phyloP scores from a whole-genome alignment of 2,888 invertebrate species.

The Endotricha flammealis region DNA sequence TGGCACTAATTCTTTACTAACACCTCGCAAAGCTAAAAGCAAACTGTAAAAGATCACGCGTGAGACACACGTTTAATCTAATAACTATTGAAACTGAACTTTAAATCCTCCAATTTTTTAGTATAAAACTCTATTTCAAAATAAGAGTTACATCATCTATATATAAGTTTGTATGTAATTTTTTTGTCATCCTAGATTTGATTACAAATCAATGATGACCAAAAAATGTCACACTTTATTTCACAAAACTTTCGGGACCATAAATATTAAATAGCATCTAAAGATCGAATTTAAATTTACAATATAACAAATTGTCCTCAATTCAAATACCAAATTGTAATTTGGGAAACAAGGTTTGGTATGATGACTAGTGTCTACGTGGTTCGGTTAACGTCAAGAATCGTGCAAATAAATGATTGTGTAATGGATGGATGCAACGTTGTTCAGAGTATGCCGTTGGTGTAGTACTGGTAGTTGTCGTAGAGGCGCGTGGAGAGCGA shows the following conservation, averaged over 20 bases:
- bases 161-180: background rate
- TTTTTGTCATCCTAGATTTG: too few relatives aligned
- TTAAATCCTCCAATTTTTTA: too few relatives aligned
- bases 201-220: too few relatives aligned
- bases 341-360: constrained; percentile 5
- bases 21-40: constrained; percentile 25
- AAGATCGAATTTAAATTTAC: background rate
- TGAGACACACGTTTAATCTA: too few relatives aligned
- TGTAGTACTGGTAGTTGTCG: constrained; percentile 99
- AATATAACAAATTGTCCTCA: background rate
- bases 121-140: too few relatives aligned
- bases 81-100: too few relatives aligned
- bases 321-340: background rate
- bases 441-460: constrained; percentile 96
- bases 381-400: too few relatives aligned
- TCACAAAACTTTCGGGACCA: background rate
- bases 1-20: constrained; percentile 54
- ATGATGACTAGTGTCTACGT: constrained; percentile 7
- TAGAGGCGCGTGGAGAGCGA: constrained; percentile 98
- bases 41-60: constrained; percentile 7
- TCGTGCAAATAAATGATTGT: too few relatives aligned
- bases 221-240: too few relatives aligned
- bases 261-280: background rate
- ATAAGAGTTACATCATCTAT: too few relatives aligned
- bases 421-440: too few relatives aligned